Conservation (phyloP, 1,140 invertebrate genomes). For the Atopsyche davidsoni region DNA sequence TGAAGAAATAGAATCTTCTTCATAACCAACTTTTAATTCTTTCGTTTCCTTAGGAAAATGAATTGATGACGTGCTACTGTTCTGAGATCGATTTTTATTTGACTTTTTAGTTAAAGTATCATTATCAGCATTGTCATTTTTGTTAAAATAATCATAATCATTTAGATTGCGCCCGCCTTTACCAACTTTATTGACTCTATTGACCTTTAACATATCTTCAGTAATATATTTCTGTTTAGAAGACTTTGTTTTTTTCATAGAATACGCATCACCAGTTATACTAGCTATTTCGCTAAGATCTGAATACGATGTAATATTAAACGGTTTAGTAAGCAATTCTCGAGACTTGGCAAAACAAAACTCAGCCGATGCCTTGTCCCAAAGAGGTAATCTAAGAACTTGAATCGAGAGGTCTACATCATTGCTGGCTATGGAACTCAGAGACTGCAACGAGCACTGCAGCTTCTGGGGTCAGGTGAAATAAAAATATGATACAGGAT, state of each 20-base stretch:
- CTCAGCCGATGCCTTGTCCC: constrained; percentile 67
- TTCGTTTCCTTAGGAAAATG: background rate
- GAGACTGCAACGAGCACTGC: constrained; percentile 17
- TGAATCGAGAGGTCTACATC: constrained; percentile 29
- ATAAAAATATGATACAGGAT: too few species aligned
- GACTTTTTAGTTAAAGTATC: constrained; percentile 20
- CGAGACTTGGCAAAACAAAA: constrained; percentile 67
- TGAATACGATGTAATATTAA: constrained; percentile 29
- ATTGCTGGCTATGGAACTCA: constrained; percentile 19
- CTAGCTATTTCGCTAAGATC: constrained; percentile 17
- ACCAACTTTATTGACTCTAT: background rate
- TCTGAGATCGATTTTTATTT: background rate
- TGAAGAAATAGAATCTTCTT: background rate
- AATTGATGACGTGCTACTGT: background rate
- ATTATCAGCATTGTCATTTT: constrained; percentile 11
- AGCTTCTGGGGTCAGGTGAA: too few species aligned
- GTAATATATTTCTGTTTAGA: constrained; percentile 10
- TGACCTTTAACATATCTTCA: constrained; percentile 5
- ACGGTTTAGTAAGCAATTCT: constrained; percentile 58
- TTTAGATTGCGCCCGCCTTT: background rate
- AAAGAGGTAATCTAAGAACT: constrained; percentile 53
- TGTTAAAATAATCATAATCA: background rate
- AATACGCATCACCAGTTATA: constrained; percentile 6
- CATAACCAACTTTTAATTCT: background rate
- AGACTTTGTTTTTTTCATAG: constrained; percentile 9